A percentile compares a stretch with the other conserved stretches of the same genome.
phyloP scores from a whole-genome alignment of 2,888 invertebrate genomes.

The Tipula confusa region DNA sequence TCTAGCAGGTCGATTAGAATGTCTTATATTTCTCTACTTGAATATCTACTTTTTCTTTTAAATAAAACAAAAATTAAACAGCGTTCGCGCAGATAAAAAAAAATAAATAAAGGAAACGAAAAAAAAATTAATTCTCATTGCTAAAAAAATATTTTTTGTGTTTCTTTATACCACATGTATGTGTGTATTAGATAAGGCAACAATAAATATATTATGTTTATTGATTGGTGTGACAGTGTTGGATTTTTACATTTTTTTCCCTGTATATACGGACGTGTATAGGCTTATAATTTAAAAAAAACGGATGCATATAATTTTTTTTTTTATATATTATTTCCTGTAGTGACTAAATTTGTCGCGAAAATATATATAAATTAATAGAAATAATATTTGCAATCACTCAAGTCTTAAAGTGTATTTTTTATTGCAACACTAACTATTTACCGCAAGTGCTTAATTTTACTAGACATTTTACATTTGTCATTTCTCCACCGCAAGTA shows the following conservation, averaged over 20 bases:
- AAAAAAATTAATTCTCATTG: neutral
- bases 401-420: too few species aligned
- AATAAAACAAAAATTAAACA: neutral
- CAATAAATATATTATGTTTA: neutral
- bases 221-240: neutral
- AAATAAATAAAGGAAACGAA: neutral
- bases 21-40: constrained; percentile 3
- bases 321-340: neutral
- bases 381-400: too few species aligned
- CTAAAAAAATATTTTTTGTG: neutral
- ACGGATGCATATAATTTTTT: neutral
- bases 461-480: too few species aligned
- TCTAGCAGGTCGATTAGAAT: constrained; percentile 25
- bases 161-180: too few species aligned
- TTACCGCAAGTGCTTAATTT: too few species aligned
- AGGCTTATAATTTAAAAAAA: neutral
- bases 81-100: neutral
- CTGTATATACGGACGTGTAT: neutral
- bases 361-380: too few species aligned
- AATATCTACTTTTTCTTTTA: constrained; percentile 25
- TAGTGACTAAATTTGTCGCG: neutral
- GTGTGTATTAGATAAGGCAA: neutral
- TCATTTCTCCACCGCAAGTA: too few species aligned
- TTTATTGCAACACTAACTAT: too few species aligned
- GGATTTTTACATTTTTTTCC: neutral